phyloP scores from a whole-genome alignment of 2,888 invertebrate genomes.

The Gymnosoma rotundatum region DNA sequence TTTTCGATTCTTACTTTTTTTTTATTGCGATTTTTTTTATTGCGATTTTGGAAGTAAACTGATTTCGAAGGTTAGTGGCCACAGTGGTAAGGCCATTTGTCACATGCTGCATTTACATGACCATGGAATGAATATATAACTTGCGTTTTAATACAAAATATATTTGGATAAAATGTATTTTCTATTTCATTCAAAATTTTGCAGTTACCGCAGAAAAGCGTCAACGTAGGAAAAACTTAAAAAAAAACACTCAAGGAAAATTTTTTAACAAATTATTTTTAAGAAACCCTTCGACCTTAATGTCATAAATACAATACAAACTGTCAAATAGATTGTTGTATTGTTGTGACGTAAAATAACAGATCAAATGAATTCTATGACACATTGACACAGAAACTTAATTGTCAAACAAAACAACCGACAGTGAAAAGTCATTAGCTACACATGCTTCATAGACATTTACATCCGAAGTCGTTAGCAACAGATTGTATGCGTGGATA shows the following conservation, averaged over 20 bases:
- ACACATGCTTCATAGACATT: constrained; percentile 45
- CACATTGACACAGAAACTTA: constrained; percentile 56
- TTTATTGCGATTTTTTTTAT: too few species aligned
- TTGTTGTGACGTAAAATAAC: constrained; percentile 4
- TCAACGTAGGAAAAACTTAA: too few species aligned
- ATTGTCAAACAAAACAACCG: constrained; percentile 47
- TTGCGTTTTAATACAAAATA: too few species aligned
- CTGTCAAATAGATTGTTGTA: constrained; percentile 47
- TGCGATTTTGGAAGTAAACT: too few species aligned
- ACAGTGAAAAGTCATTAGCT: constrained; percentile 50
- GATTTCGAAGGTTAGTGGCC: too few species aligned
- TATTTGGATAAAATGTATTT: too few species aligned
- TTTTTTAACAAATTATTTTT: not conserved
- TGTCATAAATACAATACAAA: constrained; percentile 51
- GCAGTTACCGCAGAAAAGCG: too few species aligned
- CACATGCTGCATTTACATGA: too few species aligned
- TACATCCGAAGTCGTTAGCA: constrained; percentile 45
- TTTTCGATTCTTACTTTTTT: too few species aligned
- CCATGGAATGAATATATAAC: too few species aligned
- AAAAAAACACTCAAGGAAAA: constrained; percentile 17
- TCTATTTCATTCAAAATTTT: too few species aligned
- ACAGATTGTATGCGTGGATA: not conserved
- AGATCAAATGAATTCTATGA: constrained; percentile 48
- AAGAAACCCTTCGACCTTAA: constrained; percentile 59
- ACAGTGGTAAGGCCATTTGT: too few species aligned